phyloP scores from a whole-genome alignment of 1,140 invertebrate genomes.

The Drosophila micromelanica region DNA sequence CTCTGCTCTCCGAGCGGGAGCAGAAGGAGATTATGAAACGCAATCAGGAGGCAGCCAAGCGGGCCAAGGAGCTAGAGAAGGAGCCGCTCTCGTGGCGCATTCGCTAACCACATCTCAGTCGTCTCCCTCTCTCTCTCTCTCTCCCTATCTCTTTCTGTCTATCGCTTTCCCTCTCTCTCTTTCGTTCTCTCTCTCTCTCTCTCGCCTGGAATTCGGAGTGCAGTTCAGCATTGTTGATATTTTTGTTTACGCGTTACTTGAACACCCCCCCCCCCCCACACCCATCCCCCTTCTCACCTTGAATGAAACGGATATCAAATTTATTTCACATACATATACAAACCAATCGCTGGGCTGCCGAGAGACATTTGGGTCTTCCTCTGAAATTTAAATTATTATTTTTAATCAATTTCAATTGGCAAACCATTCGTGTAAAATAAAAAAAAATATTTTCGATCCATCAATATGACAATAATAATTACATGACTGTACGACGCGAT shows the following conservation, averaged over 20 bases:
- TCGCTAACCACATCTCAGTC: constrained; percentile 25
- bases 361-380: constrained; percentile 28
- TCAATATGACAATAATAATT: background rate
- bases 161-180: too few relatives aligned
- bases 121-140: too few relatives aligned
- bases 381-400: constrained; percentile 52
- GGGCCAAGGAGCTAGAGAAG: constrained; percentile 68
- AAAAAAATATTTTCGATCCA: constrained; percentile 47
- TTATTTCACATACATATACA: background rate
- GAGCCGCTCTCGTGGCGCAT: constrained; percentile 69
- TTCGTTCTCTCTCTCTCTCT: too few relatives aligned
- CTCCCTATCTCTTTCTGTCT: background rate
- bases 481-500: too few relatives aligned
- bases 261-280: too few relatives aligned
- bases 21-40: constrained; percentile 61
- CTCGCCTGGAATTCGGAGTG: constrained; percentile 3
- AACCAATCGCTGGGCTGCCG: constrained; percentile 14
- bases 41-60: constrained; percentile 55
- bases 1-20: constrained; percentile 55
- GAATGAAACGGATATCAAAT: constrained; percentile 18
- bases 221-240: constrained; percentile 14
- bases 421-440: constrained; percentile 54
- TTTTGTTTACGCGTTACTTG: constrained; percentile 13
- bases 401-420: constrained; percentile 52
- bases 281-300: too few relatives aligned